Base-by-base conservation (phyloP, 2,797 vertebrate genomes). In the Oophaga sylvatica region DNA sequence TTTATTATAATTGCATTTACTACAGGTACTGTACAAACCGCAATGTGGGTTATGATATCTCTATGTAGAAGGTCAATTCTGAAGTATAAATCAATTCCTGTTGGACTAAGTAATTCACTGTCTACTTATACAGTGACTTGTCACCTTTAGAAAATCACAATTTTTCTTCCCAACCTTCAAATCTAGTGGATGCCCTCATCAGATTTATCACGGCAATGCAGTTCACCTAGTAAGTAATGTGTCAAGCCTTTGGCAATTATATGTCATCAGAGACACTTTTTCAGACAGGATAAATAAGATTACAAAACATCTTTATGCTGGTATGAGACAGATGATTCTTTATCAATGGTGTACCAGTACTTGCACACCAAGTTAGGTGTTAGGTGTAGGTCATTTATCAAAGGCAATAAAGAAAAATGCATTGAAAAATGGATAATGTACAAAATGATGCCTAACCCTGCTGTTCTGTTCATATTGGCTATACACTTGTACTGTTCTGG, bases 91-190 rank as follows among this genome's bases (percentile, higher is more conserved):
- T 88, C 83, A 85, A 76, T 85, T 63, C 65, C 29, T 76, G 77
- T 78, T 89, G 84, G 80, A 48, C 84, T 82, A 79, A 75, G 68
- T 82, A 81, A 89, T 89, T 82, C 70, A 81, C 68, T 81, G 56
- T 83, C 80, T 77, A 83, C 57, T 88, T 88, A 68, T 82, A 86
- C 80, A 79, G 80, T 81, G 79, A 86, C 84, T 85, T 86, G 79
- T 85, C 88, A 89, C 84, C 84, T 86, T 83, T 89, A 79, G 84
- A 89, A 86, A 86, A 89, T 79, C 63, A 71, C 80, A 86, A 70
- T 89, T 82, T 63, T 81, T 86, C 73, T 86, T 86, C 75, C 53
- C 80, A 82, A 86, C 88, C 73, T 86, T 89, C 71, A 86, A 53
- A 86, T 79, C 84, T 83, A 81, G 79, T 83, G 26, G 73, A 85